Percentiles rank a stretch among this genome's conserved stretches.
These are phyloP conservation scores for Macaca nemestrina DNA, from an alignment of 2,113 vertebrate genomes.

Conservation along the genomic window DNA sequence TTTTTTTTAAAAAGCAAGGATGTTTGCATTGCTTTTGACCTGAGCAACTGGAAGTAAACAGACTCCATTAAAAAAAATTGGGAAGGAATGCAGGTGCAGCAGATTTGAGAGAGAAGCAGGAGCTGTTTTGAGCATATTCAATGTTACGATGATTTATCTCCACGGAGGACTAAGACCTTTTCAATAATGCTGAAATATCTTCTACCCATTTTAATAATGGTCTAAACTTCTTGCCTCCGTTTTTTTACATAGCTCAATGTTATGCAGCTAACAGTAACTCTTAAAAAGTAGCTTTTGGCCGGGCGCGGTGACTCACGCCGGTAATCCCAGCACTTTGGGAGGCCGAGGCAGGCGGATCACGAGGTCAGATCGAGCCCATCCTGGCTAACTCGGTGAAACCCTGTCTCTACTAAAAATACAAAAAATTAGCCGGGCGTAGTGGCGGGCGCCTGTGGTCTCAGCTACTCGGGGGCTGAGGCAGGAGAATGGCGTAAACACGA, in stretches of 20 bases:
- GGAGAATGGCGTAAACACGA: too few relatives aligned
- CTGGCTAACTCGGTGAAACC: too few relatives aligned
- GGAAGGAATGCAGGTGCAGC: background rate
- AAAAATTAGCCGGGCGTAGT: fast-evolving
- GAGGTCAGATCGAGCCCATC: too few relatives aligned
- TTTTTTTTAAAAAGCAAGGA: background rate
- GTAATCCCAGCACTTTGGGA: too few relatives aligned
- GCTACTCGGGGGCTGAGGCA: too few relatives aligned
- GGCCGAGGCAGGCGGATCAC: too few relatives aligned
- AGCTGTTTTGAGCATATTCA: background rate
- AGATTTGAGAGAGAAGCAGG: background rate
- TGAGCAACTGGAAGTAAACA: background rate
- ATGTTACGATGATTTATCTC: background rate
- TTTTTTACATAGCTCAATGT: background rate
- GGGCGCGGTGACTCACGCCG: too few relatives aligned
- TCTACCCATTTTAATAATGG: background rate
- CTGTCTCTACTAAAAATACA: too few relatives aligned
- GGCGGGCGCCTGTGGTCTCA: too few relatives aligned
- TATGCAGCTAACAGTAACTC: background rate
- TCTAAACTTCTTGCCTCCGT: background rate
- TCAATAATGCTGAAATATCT: background rate
- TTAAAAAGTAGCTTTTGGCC: background rate
- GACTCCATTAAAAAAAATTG: background rate
- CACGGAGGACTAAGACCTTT: background rate
- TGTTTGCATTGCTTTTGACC: background rate